Evolutionary conservation across 2,113 vertebrate genomes (phyloP).

Genomic region (Actinemys pallida): DNA sequence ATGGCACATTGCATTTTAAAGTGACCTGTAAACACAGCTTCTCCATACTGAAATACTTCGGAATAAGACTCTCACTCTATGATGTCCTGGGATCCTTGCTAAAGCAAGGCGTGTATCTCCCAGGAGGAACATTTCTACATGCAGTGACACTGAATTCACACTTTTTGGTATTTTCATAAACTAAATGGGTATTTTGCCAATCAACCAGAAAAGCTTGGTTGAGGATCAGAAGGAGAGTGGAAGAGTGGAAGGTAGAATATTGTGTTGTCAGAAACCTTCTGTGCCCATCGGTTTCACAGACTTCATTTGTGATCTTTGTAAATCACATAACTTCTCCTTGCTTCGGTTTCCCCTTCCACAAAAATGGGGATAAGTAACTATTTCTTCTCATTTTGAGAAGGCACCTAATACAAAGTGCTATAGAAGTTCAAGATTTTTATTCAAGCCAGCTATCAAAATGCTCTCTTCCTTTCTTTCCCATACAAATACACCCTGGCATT

Average conservation of each 20-base stretch:
- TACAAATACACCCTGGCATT: not conserved
- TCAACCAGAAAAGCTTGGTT: rapidly evolving
- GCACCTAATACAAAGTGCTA: slow-evolving; percentile 9
- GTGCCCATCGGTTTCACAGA: not conserved
- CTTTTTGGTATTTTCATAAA: rapidly evolving
- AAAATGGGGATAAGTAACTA: not conserved
- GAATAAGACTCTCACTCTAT: not conserved
- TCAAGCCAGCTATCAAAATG: not conserved
- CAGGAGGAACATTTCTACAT: not conserved
- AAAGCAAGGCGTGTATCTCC: too few species aligned
- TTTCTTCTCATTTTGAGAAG: slow-evolving; percentile 2
- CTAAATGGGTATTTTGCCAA: rapidly evolving
- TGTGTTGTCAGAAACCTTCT: not conserved
- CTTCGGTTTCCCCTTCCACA: not conserved
- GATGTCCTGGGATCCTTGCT: not conserved
- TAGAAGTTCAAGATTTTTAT: slow-evolving; percentile 7
- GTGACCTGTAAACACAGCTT: rapidly evolving
- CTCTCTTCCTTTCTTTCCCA: slow-evolving; percentile 41
- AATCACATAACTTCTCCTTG: rapidly evolving
- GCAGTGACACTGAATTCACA: not conserved
- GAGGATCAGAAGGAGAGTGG: not conserved
- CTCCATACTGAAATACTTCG: rapidly evolving
- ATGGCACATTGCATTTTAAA: rapidly evolving
- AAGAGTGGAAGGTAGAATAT: not conserved
- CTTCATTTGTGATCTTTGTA: not conserved